A percentile compares a stretch with the other conserved stretches of the same genome.
Conservation (phyloP, 2,113 vertebrate species). For the Chionodraco myersi region DNA sequence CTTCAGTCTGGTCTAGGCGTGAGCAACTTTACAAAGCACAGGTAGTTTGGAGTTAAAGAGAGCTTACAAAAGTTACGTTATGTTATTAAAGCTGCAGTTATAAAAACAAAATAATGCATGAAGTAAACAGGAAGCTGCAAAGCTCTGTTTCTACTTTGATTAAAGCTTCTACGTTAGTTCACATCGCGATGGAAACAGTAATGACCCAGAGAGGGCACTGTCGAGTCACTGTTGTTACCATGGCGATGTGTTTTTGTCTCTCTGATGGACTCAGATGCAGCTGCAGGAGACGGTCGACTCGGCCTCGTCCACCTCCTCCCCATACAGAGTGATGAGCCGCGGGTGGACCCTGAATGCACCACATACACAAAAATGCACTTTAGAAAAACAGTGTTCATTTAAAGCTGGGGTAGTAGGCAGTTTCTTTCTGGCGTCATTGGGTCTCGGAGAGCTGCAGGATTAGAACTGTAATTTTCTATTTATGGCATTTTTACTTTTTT, state of each 20-base stretch:
- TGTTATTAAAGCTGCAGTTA: slow-evolving; percentile 7
- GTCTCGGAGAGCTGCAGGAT: too few species aligned
- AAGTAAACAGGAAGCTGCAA: slow-evolving; percentile 8
- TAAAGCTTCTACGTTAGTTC: background rate
- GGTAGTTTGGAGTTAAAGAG: background rate
- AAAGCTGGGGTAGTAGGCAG: background rate
- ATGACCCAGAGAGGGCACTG: background rate
- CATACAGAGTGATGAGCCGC: slow-evolving; percentile 72
- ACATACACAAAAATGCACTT: background rate
- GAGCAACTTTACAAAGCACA: slow-evolving; percentile 5
- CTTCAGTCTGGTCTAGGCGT: background rate
- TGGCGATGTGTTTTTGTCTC: background rate
- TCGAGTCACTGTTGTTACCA: background rate
- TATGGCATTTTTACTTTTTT: too few species aligned
- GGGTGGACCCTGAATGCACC: slow-evolving; percentile 71
- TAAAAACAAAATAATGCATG: background rate
- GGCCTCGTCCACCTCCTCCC: slow-evolving; percentile 70
- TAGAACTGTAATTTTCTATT: too few species aligned
- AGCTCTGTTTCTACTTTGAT: background rate
- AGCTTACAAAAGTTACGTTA: background rate
- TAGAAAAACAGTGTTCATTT: background rate
- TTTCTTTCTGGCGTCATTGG: too few species aligned
- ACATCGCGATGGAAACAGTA: background rate
- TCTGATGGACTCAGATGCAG: slow-evolving; percentile 66
- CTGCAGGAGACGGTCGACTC: slow-evolving; percentile 65